A percentile compares a stretch with the other conserved stretches of the same genome.
Evolutionary conservation across 92 coral and sea anemone genomes (phyloP).

Genomic region (Virgularia gustaviana): DNA sequence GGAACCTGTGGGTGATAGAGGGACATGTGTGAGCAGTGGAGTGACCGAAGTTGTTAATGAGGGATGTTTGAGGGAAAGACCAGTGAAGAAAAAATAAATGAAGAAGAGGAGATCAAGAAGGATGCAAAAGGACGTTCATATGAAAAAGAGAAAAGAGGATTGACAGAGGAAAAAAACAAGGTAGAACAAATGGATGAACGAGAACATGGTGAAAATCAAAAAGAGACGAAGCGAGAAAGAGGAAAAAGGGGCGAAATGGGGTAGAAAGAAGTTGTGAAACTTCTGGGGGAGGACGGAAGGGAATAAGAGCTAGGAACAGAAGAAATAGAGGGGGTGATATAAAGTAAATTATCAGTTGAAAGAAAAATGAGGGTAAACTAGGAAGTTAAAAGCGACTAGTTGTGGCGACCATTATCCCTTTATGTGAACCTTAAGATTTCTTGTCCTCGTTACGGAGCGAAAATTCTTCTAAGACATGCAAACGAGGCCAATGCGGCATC

Average conservation of each 20-base stretch:
- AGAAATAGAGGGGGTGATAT: neutral
- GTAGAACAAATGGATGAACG: neutral
- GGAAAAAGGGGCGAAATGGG: neutral
- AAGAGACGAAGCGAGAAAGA: neutral
- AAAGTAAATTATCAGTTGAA: too few species aligned
- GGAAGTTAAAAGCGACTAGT: too few species aligned
- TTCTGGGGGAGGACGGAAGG: too few species aligned
- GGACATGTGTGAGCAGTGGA: neutral
- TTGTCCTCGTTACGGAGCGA: neutral
- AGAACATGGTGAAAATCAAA: neutral
- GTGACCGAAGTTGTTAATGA: neutral
- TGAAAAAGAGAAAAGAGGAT: neutral
- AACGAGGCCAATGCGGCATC: too few species aligned
- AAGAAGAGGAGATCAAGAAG: neutral
- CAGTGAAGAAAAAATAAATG: neutral
- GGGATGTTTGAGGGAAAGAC: neutral
- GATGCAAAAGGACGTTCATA: neutral
- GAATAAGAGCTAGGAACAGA: neutral
- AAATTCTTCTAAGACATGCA: too few species aligned
- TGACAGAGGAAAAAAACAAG: neutral
- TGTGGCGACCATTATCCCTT: too few species aligned
- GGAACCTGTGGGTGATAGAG: constrained; percentile 11
- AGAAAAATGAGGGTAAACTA: neutral
- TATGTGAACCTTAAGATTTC: too few species aligned
- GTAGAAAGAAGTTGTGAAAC: neutral